Evolutionary conservation across 2,888 invertebrate genomes (phyloP), one percentile per base, ranked within the genome.

Genomic region (Bugulina stolonifera): DNA sequence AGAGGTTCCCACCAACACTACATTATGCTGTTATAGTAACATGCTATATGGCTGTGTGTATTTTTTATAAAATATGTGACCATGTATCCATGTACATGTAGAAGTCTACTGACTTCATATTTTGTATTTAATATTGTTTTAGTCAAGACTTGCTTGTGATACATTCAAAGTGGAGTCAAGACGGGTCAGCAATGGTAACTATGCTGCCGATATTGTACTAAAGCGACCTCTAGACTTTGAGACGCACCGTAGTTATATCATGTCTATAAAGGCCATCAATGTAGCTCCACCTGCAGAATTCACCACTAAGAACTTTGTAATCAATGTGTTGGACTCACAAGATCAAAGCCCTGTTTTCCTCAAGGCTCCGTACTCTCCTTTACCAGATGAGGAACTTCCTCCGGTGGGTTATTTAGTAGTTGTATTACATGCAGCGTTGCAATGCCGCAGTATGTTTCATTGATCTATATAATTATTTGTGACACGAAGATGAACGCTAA

Each of bases 291-390:
- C 64, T 29, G 29, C 34, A 14, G n/a, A 64, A 5, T 34, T 32
- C 3, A 64, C 64, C 14, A 64, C 14, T 29, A 64, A 32, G 34
- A 64, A 64, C 64, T 64, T 64, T 64, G 64, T 64, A 64, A 64
- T 64, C 2, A 64, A 64, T n/a, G 34, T 64, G 29, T n/a, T 64
- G 64, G 64, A 64, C 32, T 64, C 64, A 2, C 64, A 64, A 32
- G 64, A 64, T 32, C 64, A 34, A 10, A 27, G 29, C 3, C 64
- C 64, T 14, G 64, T 64, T 2, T 64, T 64, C n/a, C 27, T 64
- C 64, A 64, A 27, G 34, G 64, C 64, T 64, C 64, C 64, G 34
- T 64, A 64, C 34, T 64, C 64, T 25, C 64, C 64, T 10, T 29
- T 22, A 29, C 64, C 64, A 25, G 22, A 27, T 22, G 64, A 64